A percentile compares a stretch with the other conserved stretches of the same genome.
phyloP scores from a whole-genome alignment of 2,113 vertebrate species.

The Passer montanus region DNA sequence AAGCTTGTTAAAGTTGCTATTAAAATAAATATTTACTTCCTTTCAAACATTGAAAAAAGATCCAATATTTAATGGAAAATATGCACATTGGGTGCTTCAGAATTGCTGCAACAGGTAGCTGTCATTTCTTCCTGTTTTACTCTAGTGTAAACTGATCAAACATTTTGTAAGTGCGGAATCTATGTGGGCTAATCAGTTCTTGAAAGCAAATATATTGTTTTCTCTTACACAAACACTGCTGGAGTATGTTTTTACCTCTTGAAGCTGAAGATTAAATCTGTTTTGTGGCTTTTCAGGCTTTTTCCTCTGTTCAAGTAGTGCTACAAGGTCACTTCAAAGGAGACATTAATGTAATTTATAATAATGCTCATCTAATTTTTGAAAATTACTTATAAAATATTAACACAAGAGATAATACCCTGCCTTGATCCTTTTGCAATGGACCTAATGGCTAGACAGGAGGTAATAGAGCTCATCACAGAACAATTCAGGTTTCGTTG shows the following conservation, averaged over 20 bases:
- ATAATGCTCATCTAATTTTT: neutral
- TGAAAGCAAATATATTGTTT: neutral
- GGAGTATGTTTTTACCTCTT: neutral
- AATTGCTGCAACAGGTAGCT: neutral
- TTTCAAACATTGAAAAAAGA: neutral
- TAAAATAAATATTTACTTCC: neutral
- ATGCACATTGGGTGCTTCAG: accelerated
- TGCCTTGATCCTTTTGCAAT: neutral
- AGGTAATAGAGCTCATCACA: neutral
- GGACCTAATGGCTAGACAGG: neutral
- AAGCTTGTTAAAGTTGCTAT: neutral
- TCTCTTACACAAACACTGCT: neutral
- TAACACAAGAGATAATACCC: neutral
- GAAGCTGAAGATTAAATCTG: neutral
- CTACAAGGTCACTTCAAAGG: neutral
- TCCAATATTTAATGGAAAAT: neutral
- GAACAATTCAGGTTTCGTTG: neutral
- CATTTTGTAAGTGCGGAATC: neutral
- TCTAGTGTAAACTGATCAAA: neutral
- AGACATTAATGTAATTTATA: neutral
- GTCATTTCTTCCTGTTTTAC: neutral
- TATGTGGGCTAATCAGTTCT: neutral
- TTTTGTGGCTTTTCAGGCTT: neutral
- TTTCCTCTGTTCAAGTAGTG: neutral
- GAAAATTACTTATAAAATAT: neutral